phyloP scores from a whole-genome alignment of 2,797 vertebrate species.

The Xiphophorus birchmanni region DNA sequence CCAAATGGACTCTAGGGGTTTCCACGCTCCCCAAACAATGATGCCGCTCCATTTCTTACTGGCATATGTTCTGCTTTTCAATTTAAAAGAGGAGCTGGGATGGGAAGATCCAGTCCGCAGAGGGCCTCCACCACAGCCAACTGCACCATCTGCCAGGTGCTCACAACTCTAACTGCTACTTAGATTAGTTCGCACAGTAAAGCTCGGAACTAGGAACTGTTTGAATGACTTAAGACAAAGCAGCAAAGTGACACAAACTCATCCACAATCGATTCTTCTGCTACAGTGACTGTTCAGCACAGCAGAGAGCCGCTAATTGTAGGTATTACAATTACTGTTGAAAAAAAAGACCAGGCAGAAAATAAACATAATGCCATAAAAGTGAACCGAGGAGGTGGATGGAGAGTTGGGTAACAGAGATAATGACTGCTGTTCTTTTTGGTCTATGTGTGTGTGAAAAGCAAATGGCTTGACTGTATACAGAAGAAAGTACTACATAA shows the following conservation, averaged over 20 bases:
- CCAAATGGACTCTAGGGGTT: conserved; percentile 63
- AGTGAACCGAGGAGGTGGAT: conserved; percentile 29
- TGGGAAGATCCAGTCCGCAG: conserved; percentile 28
- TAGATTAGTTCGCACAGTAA: conserved; percentile 5
- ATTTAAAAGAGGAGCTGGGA: conserved; percentile 37
- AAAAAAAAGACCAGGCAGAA: conserved; percentile 44
- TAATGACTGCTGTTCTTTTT: conserved; percentile 49
- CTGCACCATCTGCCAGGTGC: conserved; percentile 13
- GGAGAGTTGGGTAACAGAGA: conserved; percentile 28
- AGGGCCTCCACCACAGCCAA: conserved; percentile 24
- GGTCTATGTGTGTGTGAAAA: conserved; percentile 34
- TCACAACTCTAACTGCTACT: conserved; percentile 22
- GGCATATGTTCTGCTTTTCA: conserved; percentile 54
- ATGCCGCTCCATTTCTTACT: conserved; percentile 58
- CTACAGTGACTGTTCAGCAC: conserved; percentile 20
- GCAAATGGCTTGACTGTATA: conserved; percentile 34
- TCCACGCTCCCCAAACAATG: conserved; percentile 42
- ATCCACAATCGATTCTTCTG: too few species aligned
- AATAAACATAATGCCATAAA: conserved; percentile 49
- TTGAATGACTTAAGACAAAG: conserved; percentile 22
- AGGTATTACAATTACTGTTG: conserved; percentile 38
- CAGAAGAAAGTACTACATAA: conserved; percentile 50
- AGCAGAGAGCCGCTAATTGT: conserved; percentile 34
- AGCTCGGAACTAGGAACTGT: conserved; percentile 23
- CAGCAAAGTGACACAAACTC: background rate